A percentile compares a stretch with the other conserved stretches of the same genome.
These are phyloP conservation scores for Cyprinodon variegatus DNA, from an alignment of 2,113 vertebrate species.

Conservation along the genomic window DNA sequence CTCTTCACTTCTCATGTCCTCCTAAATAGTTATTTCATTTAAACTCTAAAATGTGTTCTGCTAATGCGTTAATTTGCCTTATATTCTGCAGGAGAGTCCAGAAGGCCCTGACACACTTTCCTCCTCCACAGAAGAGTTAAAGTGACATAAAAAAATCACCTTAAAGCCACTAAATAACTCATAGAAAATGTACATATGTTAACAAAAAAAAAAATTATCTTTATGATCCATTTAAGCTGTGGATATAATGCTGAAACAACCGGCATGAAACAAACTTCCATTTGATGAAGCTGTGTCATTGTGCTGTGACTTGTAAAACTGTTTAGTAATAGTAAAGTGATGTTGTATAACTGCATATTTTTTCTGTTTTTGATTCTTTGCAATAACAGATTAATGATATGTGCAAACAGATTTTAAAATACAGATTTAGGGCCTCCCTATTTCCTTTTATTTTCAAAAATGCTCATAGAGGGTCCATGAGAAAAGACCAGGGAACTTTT, in stretches of 20 bases:
- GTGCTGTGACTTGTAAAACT: conserved; percentile 52
- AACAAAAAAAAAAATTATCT: not conserved
- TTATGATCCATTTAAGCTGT: conserved; percentile 2
- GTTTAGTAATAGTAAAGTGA: conserved; percentile 66
- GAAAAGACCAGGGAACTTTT: not conserved
- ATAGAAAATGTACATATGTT: conserved; percentile 32
- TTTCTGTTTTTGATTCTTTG: conserved; percentile 1
- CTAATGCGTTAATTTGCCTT: not conserved
- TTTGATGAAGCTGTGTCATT: conserved; percentile 46
- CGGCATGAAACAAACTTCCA: conserved; percentile 28
- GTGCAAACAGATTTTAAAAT: not conserved
- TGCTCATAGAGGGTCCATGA: not conserved
- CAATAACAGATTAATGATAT: too few relatives aligned
- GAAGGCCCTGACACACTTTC: conserved; percentile 69
- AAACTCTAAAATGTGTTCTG: not conserved
- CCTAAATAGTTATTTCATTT: not conserved
- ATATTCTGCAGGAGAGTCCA: conserved; percentile 71
- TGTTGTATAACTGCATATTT: conserved; percentile 23
- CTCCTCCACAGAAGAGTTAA: conserved; percentile 74
- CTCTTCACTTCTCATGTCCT: not conserved
- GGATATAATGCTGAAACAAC: conserved; percentile 9
- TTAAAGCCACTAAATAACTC: conserved; percentile 15
- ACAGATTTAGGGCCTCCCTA: not conserved
- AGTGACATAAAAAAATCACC: conserved; percentile 54
- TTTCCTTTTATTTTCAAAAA: not conserved